Conservation (phyloP, 2,113 vertebrate species). For the Calidris pugnax region DNA sequence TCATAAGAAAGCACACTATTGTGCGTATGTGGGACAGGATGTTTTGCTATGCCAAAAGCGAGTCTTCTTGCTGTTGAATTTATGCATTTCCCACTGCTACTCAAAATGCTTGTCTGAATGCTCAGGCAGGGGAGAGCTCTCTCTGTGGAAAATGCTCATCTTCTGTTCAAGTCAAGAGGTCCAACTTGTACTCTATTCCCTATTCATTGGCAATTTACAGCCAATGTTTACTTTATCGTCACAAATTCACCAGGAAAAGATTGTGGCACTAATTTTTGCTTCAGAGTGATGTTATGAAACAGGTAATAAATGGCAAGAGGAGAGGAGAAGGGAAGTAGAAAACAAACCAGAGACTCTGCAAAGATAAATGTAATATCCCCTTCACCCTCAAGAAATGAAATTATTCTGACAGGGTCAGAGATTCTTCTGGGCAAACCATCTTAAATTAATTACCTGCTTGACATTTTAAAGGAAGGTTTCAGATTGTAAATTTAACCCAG, state of each 20-base stretch:
- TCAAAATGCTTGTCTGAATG: conserved; percentile 65
- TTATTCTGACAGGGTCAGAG: conserved; percentile 79
- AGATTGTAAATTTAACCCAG: conserved; percentile 83
- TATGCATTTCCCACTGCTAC: conserved; percentile 71
- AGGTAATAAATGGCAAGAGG: conserved; percentile 32
- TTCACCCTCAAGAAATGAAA: conserved; percentile 77
- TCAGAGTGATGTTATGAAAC: neutral
- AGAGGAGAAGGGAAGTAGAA: conserved; percentile 39
- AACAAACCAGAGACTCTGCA: conserved; percentile 60
- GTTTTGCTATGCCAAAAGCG: conserved; percentile 33
- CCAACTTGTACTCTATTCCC: conserved; percentile 25
- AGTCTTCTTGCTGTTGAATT: conserved; percentile 66
- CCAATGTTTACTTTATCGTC: conserved; percentile 42
- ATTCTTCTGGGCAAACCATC: conserved; percentile 77
- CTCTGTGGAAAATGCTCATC: conserved; percentile 43
- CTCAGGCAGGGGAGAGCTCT: conserved; percentile 19
- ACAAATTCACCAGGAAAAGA: conserved; percentile 37
- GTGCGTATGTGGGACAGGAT: conserved; percentile 19
- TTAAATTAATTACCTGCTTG: conserved; percentile 85
- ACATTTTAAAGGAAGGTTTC: conserved; percentile 84
- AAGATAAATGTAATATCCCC: conserved; percentile 72
- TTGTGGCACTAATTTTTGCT: conserved; percentile 62
- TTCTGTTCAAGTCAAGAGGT: conserved; percentile 63
- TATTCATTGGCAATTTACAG: conserved; percentile 68
- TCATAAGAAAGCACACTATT: conserved; percentile 54